Conservation (phyloP, 2,113 vertebrate genomes). For the Aleadryas rufinucha region DNA sequence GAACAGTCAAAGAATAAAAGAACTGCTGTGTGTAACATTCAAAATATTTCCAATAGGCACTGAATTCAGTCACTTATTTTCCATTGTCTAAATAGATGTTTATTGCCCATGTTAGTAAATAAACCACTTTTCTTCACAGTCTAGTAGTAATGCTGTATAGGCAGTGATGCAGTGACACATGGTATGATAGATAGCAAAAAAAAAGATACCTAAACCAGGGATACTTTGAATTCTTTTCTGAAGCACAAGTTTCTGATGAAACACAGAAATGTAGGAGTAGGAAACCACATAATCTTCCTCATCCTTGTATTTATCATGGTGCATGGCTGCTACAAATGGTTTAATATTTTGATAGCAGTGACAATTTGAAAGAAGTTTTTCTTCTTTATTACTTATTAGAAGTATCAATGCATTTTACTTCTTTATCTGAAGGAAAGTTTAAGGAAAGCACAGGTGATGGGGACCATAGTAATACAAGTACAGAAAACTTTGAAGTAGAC, state of each 20-base stretch:
- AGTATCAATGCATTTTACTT: background rate
- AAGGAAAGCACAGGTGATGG: background rate
- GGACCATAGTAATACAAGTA: background rate
- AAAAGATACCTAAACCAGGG: background rate
- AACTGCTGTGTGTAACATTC: background rate
- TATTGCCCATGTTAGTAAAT: background rate
- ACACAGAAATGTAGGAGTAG: background rate
- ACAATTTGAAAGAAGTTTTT: background rate
- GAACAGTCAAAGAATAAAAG: background rate
- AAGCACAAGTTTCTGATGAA: background rate
- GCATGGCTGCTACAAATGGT: background rate
- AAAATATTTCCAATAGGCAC: slow-evolving; percentile 2
- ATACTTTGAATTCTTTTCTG: background rate
- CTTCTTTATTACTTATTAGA: background rate
- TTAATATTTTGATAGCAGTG: background rate
- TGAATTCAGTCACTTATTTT: background rate
- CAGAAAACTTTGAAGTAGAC: background rate
- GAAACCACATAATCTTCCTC: background rate
- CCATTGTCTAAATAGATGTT: background rate
- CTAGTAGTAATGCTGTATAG: background rate
- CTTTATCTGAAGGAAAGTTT: background rate
- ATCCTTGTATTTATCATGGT: background rate
- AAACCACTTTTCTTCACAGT: background rate
- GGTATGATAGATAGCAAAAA: background rate
- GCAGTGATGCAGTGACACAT: background rate